Evolutionary conservation across 2,113 vertebrate species (phyloP), one percentile per base, ranked within the genome.

Genomic region (Dunckerocampus dactyliophorus): DNA sequence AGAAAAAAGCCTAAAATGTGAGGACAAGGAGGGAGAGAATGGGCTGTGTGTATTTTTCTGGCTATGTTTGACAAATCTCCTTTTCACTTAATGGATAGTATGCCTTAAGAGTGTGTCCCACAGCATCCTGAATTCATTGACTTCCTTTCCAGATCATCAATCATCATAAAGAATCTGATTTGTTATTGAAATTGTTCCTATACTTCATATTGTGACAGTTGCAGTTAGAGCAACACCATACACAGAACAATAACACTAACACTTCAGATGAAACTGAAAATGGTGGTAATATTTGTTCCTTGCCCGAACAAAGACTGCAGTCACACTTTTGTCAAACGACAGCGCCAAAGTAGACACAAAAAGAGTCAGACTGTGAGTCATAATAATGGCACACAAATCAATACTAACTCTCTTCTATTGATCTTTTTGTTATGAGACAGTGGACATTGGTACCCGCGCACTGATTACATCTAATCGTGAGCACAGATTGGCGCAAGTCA

Each of bases 401-500:
- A 52, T 52, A 28, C 4, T 28, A 52, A 52, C 13, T 2, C 22
- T 28, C 50, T 52, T 39, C 22, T 17, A 52, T 52, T 52, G 50
- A 48, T 68, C 43, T 16, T 63, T 6, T 7, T 60, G 45, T 47
- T 43, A 8, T 56, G 37, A 43, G 46, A 66, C 15, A 34, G 22
- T 58, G 56, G 19, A 22, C 54, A 53, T 49, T 3, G 0, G 42
- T 69, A 15, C 21, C 53, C 58, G 10, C 69, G 28, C 37, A 47
- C 11, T n/a, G 31, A 15, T 62, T 43, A 51, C 13, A 20, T 56
- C 24, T 45, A 10, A 48, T 10, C 17, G 59, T 47, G 50, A 76
- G 65, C 59, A 57, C 65, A 62, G 19, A 48, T 17, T 45, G 59
- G 43, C 49, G 24, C n/a, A 39, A 1, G 28, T 75, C 53, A 80